Evolutionary conservation across 2,888 invertebrate species (phyloP).

Genomic region (Hydroisotoma schaefferi): DNA sequence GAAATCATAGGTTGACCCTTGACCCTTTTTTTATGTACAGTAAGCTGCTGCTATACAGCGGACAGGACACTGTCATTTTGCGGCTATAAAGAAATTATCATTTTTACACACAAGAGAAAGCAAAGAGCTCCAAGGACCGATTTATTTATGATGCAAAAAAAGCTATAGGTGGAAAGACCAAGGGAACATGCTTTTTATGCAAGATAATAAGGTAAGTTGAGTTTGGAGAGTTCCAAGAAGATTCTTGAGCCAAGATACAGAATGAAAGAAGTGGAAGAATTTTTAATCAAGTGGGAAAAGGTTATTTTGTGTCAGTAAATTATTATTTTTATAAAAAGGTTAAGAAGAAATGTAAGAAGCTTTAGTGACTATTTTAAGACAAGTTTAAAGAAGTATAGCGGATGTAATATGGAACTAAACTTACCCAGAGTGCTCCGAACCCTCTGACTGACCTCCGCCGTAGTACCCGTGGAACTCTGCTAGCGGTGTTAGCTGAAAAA

Average conservation of each 20-base stretch:
- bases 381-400: too few relatives aligned
- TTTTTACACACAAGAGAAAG: too few relatives aligned
- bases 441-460: constrained; percentile 51
- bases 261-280: not conserved
- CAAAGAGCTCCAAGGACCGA: too few relatives aligned
- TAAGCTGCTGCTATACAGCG: too few relatives aligned
- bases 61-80: too few relatives aligned
- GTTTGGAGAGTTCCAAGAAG: too few relatives aligned
- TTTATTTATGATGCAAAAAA: too few relatives aligned
- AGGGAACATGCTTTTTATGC: too few relatives aligned
- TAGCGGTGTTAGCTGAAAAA: constrained; percentile 63
- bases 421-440: constrained; percentile 61
- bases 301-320: not conserved
- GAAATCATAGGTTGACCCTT: not conserved
- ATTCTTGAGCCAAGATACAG: too few relatives aligned
- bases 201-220: too few relatives aligned
- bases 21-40: not conserved
- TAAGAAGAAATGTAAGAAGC: not conserved
- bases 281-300: not conserved
- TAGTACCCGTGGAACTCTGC: constrained; percentile 75
- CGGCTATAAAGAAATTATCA: too few relatives aligned
- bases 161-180: too few relatives aligned
- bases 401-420: constrained; percentile 22
- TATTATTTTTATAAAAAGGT: not conserved
- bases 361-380: not conserved